These are phyloP conservation scores for Rhingia campestris DNA, from an alignment of 2,888 invertebrate genomes.

Conservation along the genomic window DNA sequence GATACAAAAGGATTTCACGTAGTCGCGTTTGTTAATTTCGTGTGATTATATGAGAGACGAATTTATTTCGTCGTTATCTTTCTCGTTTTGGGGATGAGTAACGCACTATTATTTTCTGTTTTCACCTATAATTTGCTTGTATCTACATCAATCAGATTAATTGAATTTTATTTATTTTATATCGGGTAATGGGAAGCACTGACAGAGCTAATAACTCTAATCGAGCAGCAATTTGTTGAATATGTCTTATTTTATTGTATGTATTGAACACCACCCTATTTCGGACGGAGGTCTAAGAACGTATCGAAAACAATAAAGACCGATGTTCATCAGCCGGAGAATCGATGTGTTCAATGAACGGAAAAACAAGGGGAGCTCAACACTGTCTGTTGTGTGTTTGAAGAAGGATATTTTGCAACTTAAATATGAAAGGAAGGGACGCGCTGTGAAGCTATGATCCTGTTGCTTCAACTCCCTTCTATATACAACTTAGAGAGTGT, in stretches of 20 bases:
- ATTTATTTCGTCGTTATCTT: neutral
- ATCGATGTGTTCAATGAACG: constrained; percentile 43
- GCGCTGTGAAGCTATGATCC: constrained; percentile 4
- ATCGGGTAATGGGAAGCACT: neutral
- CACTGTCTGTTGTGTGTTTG: constrained; percentile 5
- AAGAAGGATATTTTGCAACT: constrained; percentile 33
- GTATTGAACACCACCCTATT: neutral
- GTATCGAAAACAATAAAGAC: constrained; percentile 6
- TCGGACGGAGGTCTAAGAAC: neutral
- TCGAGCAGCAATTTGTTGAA: neutral
- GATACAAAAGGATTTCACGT: constrained; percentile 17
- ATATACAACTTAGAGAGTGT: neutral
- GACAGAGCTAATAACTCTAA: constrained; percentile 16
- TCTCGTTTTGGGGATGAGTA: neutral
- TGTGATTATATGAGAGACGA: neutral
- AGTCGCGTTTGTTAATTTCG: constrained; percentile 8
- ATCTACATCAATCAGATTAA: too few species aligned
- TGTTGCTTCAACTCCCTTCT: constrained; percentile 13
- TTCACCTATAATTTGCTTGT: too few species aligned
- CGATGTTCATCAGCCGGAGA: constrained; percentile 43
- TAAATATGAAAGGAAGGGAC: constrained; percentile 10
- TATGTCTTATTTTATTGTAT: constrained; percentile 2
- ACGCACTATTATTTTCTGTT: constrained; percentile 19
- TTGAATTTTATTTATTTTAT: too few species aligned
- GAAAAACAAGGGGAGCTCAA: constrained; percentile 9